Evolutionary conservation across 2,888 invertebrate genomes (phyloP), one percentile per base, ranked within the genome.

Genomic region (Neoaliturus tenellus): DNA sequence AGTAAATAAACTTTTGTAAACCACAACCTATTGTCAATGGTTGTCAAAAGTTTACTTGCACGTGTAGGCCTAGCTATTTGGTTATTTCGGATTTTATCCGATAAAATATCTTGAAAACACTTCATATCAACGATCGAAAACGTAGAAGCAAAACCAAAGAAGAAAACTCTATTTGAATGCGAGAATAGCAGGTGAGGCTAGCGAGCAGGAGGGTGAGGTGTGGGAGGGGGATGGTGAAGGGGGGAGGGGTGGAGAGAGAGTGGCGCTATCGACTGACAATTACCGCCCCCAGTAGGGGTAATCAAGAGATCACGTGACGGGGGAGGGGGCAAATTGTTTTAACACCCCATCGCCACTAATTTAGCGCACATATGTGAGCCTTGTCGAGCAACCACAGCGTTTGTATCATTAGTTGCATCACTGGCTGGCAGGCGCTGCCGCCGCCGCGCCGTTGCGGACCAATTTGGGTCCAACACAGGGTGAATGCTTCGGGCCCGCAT

Each of bases 331-430:
- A 41, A 75, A 75, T 44, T 75, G 44, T 41, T 75, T 75, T 75
- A 44, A 75, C 44, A 41, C 44, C 75, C 75, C 75, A 75, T 44
- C 75, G 75, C 75, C 75, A 41, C 75, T 75, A 75, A 75, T 75
- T 75, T 48, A 48, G 75, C 75, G 75, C 75, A 75, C 75, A 75
- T 75, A 75, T 75, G 75, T 44, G 75, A 75, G 48, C 75, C 75
- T 10, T 8, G 28, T 10, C 14, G 20, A 39, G 48, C 41, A n/a
- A 41, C 75, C 44, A 17, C 75, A 44, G 41, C 75, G 75, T 75
- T 75, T 75, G 75, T 75, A 75, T 48, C 75, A 75, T 75, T 75
- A 75, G 75, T 44, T 44, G 44, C 75, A 71, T 71, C 71, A 39
- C 20, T 62, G 28, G 62, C 28, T 62, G 14, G 62, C 62, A 62